phyloP scores from a whole-genome alignment of 1,140 invertebrate genomes.

The Thaumetopoea pityocampa region DNA sequence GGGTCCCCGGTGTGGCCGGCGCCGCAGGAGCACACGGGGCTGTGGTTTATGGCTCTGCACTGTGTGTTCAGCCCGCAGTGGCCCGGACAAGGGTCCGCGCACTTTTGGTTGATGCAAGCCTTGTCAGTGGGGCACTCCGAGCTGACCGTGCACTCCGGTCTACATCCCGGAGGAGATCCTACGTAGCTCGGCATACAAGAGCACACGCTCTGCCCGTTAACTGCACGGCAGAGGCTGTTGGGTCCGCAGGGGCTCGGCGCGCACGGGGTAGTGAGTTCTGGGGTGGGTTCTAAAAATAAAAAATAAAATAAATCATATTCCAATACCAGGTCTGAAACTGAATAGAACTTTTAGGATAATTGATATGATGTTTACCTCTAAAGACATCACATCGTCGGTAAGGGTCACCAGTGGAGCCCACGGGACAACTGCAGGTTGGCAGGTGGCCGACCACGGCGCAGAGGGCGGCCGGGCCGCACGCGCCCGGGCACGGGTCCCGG shows the following conservation, averaged over 20 bases:
- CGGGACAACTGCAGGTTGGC: constrained; percentile 81
- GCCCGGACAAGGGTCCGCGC: constrained; percentile 81
- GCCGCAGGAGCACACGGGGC: constrained; percentile 77
- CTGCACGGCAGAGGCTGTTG: constrained; percentile 83
- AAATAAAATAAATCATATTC: constrained; percentile 20
- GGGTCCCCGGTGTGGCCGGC: constrained; percentile 75
- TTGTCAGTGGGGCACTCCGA: constrained; percentile 81
- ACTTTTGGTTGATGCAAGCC: constrained; percentile 81
- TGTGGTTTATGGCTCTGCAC: constrained; percentile 85
- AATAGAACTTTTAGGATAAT: too few species aligned
- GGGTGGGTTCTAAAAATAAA: constrained; percentile 32
- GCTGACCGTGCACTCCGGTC: constrained; percentile 83
- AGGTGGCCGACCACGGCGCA: constrained; percentile 85
- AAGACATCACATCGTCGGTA: constrained; percentile 74
- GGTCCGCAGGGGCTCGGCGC: constrained; percentile 83
- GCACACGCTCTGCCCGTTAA: constrained; percentile 81
- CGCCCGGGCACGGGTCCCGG: constrained; percentile 83
- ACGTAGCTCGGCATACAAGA: constrained; percentile 83
- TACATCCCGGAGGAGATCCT: constrained; percentile 84
- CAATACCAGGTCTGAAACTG: too few species aligned
- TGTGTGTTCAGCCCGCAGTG: constrained; percentile 85
- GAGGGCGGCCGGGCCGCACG: constrained; percentile 82
- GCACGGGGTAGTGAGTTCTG: constrained; percentile 75
- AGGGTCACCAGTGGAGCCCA: constrained; percentile 82
- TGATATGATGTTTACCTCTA: constrained; percentile 40